phyloP scores from a whole-genome alignment of 2,113 vertebrate genomes.

The Nansenia antarctica region DNA sequence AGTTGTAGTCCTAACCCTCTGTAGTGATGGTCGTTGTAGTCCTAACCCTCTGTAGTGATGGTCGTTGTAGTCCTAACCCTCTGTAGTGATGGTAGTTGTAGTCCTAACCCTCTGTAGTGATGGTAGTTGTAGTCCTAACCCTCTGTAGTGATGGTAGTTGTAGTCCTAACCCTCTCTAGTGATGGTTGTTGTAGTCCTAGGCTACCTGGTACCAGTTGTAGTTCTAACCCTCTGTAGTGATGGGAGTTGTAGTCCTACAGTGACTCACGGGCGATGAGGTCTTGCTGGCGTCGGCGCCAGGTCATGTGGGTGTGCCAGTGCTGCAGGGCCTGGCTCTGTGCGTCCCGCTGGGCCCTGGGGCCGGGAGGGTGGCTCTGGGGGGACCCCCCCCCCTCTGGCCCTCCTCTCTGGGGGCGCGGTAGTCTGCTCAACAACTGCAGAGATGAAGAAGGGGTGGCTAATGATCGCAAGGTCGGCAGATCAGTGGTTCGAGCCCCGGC shows the following conservation, averaged over 20 bases:
- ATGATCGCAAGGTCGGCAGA: too few relatives aligned
- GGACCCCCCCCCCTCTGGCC: constrained; percentile 11
- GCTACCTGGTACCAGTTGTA: background rate
- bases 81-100: too few relatives aligned
- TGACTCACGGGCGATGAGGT: constrained; percentile 80
- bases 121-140: too few relatives aligned
- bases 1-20: too few relatives aligned
- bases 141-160: too few relatives aligned
- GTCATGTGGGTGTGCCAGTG: constrained; percentile 82
- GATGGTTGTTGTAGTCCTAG: background rate
- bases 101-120: too few relatives aligned
- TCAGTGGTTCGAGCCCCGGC: too few relatives aligned
- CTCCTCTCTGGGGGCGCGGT: constrained; percentile 29
- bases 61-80: too few relatives aligned
- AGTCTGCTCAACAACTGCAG: constrained; percentile 75
- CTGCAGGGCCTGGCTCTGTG: constrained; percentile 78
- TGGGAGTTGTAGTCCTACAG: background rate
- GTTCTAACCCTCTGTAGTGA: background rate
- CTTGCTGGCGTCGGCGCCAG: constrained; percentile 79
- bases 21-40: background rate
- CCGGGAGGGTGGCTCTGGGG: background rate
- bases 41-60: too few relatives aligned
- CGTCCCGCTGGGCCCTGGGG: constrained; percentile 33
- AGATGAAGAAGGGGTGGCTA: background rate
- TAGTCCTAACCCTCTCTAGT: background rate